These are phyloP conservation scores for Sarcophaga rosellei DNA, from an alignment of 2,888 invertebrate genomes.

Conservation along the genomic window DNA sequence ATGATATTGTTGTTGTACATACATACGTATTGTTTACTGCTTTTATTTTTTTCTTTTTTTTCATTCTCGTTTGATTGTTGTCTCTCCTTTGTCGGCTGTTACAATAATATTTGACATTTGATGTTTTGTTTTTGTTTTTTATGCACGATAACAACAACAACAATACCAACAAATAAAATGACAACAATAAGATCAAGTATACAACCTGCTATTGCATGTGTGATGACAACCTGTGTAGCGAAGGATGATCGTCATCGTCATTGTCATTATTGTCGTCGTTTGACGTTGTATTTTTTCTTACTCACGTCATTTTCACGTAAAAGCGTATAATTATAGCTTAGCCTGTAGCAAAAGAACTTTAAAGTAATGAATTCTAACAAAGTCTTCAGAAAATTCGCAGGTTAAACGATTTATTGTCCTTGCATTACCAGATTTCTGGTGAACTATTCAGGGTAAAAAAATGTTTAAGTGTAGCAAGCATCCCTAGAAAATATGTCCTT, in stretches of 20 bases:
- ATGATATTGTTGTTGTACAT: constrained; percentile 59
- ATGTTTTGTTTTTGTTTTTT: constrained; percentile 59
- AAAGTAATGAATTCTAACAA: neutral
- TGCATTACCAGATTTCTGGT: no score
- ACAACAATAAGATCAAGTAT: constrained; percentile 39
- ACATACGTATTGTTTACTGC: neutral
- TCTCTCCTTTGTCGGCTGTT: constrained; percentile 68
- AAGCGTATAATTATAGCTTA: constrained; percentile 41
- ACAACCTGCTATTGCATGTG: constrained; percentile 61
- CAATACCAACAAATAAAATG: neutral
- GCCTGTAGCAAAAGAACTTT: neutral
- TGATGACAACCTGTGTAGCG: constrained; percentile 56
- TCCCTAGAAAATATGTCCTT: no score
- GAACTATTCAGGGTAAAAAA: no score
- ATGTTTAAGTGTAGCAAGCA: no score
- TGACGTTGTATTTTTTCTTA: neutral
- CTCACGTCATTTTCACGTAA: constrained; percentile 9
- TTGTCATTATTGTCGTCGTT: constrained; percentile 51
- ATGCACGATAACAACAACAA: constrained; percentile 26
- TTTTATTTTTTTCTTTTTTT: constrained; percentile 12
- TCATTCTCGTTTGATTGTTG: constrained; percentile 56
- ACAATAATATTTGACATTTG: constrained; percentile 69
- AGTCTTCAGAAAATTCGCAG: neutral
- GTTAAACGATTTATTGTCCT: no score
- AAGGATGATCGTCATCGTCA: constrained; percentile 34